These are phyloP conservation scores for Scomber scombrus DNA, from an alignment of 2,113 vertebrate species.

Conservation along the genomic window DNA sequence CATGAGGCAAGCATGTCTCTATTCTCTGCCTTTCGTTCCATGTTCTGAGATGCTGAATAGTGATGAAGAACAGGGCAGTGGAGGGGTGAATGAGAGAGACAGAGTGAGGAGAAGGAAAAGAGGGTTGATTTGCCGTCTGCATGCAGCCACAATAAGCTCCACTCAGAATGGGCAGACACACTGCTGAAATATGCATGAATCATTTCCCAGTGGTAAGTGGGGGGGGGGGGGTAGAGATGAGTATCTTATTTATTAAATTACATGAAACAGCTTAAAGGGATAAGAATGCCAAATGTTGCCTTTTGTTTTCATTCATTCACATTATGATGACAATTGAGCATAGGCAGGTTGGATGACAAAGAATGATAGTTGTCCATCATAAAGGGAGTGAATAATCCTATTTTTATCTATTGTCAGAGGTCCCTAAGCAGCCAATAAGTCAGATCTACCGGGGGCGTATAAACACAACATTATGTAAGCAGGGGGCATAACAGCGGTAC, in stretches of 20 bases:
- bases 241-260: slow-evolving; percentile 80
- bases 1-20: slow-evolving; percentile 19
- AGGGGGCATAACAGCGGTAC: slow-evolving; percentile 18
- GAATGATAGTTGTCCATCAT: slow-evolving; percentile 50
- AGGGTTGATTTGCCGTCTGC: slow-evolving; percentile 70
- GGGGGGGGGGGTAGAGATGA: slow-evolving; percentile 23
- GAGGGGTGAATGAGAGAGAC: slow-evolving; percentile 44
- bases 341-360: slow-evolving; percentile 44
- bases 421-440: slow-evolving; percentile 57
- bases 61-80: slow-evolving; percentile 39
- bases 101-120: slow-evolving; percentile 43
- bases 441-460: slow-evolving; percentile 39
- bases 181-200: slow-evolving; percentile 83
- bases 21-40: background rate
- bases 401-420: slow-evolving; percentile 68
- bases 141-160: slow-evolving; percentile 75
- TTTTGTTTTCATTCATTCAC: slow-evolving; percentile 69
- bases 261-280: slow-evolving; percentile 76
- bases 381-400: slow-evolving; percentile 51
- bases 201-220: slow-evolving; percentile 66
- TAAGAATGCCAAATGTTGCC: slow-evolving; percentile 70
- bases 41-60: slow-evolving; percentile 50
- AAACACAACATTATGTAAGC: slow-evolving; percentile 63
- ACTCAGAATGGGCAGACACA: slow-evolving; percentile 73
- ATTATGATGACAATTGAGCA: slow-evolving; percentile 51